Base-by-base conservation (phyloP, 2,888 invertebrate genomes). In the Byasa hedistus region DNA sequence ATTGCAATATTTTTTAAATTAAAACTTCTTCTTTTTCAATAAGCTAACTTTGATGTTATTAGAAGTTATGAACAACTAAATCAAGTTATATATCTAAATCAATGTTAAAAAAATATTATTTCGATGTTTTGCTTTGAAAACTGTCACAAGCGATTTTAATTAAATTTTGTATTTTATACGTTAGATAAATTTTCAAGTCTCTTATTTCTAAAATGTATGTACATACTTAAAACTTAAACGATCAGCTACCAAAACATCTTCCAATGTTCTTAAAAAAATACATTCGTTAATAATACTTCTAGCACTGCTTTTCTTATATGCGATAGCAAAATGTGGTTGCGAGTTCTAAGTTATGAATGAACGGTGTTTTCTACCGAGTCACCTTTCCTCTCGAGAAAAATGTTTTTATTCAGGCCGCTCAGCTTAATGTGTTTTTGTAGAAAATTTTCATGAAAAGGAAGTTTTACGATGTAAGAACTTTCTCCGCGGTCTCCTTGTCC, bases 351-450 rank as follows among this genome's bases (percentile, higher is more conserved):
- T 54, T 57, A 66, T 66, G 62, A 62, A 69, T 69, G 61, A 64
- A 64, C 63, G 65, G 58, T 39, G 48, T 32, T 61, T 68, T 69
- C 61, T 65, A 64, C 63, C 64, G 61, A 69, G 69, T 69, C 68
- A 68, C 61, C 68, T 61, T n/a, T 64, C 56, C 57, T 59, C 39
- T 21, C 59, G 59, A 65, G 61, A 63, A 69, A 69, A 67, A 65
- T 66, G 66, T 70, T 69, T 69, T 69, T 58, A 66, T 61, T 62
- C 24, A 22, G 52, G 21, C 61, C 39, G 39, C 62, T 24, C 21
- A 39, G 64, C 32, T 69, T 62, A 70, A 68, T 57, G 64, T 70
- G 63, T 69, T 70, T 69, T 69, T 66, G 61, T 60, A 52, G 44
- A 59, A 60, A 55, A 64, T 39, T 61, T 22, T 60, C 32, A 36